Percentiles rank a stretch among this genome's conserved stretches.
Evolutionary conservation across 2,113 vertebrate genomes (phyloP).

Genomic region (Mustela lutreola): DNA sequence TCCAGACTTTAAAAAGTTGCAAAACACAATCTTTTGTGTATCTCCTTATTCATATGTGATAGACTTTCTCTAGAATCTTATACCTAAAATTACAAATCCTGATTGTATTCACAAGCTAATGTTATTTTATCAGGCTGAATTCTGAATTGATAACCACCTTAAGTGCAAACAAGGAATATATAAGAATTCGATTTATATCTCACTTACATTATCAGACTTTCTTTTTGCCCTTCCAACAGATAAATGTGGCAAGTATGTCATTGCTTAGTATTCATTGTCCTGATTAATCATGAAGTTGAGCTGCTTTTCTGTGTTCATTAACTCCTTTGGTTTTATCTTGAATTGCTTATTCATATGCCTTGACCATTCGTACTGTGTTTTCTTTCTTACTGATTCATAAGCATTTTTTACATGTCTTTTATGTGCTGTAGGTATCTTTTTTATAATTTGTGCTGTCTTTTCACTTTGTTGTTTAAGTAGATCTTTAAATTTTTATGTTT

Average conservation of each 20-base stretch:
- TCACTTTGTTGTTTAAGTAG: neutral
- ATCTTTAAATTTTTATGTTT: neutral
- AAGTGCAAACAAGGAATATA: neutral
- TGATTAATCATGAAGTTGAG: neutral
- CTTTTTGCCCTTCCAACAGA: neutral
- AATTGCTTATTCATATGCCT: neutral
- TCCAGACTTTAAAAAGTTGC: neutral
- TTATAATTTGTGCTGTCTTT: neutral
- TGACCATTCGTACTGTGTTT: neutral
- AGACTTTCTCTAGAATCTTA: neutral
- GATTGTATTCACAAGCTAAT: neutral
- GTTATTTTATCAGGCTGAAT: conserved; percentile 6
- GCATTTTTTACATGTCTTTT: neutral
- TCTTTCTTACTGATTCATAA: neutral
- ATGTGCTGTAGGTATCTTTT: neutral
- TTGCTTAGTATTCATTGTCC: neutral
- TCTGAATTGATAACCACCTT: neutral
- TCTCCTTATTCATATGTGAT: neutral
- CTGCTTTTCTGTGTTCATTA: neutral
- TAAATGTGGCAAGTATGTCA: neutral
- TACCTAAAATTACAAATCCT: neutral
- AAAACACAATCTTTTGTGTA: neutral
- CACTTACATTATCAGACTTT: neutral
- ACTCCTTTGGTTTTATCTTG: neutral
- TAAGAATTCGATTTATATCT: neutral